These are phyloP conservation scores for Xylophagus ater DNA, from an alignment of 2,888 invertebrate species.

Conservation along the genomic window DNA sequence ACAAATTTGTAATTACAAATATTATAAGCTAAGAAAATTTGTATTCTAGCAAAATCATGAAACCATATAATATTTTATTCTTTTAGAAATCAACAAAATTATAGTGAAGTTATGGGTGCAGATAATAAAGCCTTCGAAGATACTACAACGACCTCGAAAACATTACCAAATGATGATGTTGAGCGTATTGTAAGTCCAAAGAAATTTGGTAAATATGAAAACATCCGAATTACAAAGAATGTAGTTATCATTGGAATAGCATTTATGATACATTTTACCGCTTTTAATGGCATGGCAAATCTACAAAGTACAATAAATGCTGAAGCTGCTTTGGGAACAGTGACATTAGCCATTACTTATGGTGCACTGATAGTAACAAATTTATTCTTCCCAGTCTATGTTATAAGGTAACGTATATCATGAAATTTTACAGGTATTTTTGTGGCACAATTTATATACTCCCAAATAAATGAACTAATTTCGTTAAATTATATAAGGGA, in stretches of 20 bases:
- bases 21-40: too few relatives aligned
- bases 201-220: slow-evolving; percentile 50
- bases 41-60: too few relatives aligned
- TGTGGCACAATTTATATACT: neutral
- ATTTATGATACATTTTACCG: slow-evolving; percentile 87
- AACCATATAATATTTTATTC: too few relatives aligned
- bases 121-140: too few relatives aligned
- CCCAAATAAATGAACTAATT: neutral
- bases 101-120: too few relatives aligned
- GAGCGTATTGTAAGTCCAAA: too few relatives aligned
- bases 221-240: slow-evolving; percentile 72
- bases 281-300: slow-evolving; percentile 77
- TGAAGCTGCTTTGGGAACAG: slow-evolving; percentile 70
- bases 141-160: too few relatives aligned
- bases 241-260: slow-evolving; percentile 74
- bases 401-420: slow-evolving; percentile 65
- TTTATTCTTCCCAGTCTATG: slow-evolving; percentile 72
- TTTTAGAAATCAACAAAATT: too few relatives aligned
- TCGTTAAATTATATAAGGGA: neutral
- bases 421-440: too few relatives aligned
- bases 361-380: slow-evolving; percentile 81
- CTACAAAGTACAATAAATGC: slow-evolving; percentile 77
- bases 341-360: slow-evolving; percentile 76
- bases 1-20: too few relatives aligned
- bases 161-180: too few relatives aligned